phyloP scores from a whole-genome alignment of 2,797 vertebrate species.

The Pantherophis alleghaniensis region DNA sequence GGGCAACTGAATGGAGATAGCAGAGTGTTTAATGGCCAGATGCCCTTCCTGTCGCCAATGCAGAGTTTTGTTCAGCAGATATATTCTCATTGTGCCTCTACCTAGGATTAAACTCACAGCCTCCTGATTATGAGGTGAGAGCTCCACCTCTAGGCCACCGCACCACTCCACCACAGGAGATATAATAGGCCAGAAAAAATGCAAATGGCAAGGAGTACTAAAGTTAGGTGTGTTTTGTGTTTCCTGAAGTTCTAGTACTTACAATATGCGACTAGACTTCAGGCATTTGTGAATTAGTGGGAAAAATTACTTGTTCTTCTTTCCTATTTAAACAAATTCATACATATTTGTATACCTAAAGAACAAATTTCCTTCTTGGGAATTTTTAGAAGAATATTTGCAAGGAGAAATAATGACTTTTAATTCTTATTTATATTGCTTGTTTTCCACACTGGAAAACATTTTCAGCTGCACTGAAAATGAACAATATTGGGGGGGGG shows the following conservation, averaged over 20 bases:
- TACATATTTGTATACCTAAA: not conserved
- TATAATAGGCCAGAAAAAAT: not conserved
- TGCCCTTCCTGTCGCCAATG: too few species aligned
- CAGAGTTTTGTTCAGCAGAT: too few species aligned
- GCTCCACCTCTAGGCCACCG: too few species aligned
- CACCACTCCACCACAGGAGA: too few species aligned
- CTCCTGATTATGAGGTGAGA: too few species aligned
- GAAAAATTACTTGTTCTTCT: not conserved
- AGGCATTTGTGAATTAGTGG: not conserved
- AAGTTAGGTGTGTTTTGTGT: not conserved
- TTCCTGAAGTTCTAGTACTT: not conserved
- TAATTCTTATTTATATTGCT: not conserved
- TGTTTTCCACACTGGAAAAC: not conserved
- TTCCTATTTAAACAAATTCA: not conserved
- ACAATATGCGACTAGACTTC: not conserved
- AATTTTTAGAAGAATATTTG: not conserved
- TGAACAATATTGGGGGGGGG: not conserved
- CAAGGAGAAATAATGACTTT: not conserved
- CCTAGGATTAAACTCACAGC: too few species aligned
- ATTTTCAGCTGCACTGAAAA: not conserved
- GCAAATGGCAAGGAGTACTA: not conserved
- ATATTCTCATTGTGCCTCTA: too few species aligned
- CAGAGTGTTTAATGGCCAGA: too few species aligned
- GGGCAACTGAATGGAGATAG: too few species aligned
- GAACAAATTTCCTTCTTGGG: not conserved